Base-by-base conservation (phyloP, 2,888 invertebrate genomes). In the Tortricodes alternella region DNA sequence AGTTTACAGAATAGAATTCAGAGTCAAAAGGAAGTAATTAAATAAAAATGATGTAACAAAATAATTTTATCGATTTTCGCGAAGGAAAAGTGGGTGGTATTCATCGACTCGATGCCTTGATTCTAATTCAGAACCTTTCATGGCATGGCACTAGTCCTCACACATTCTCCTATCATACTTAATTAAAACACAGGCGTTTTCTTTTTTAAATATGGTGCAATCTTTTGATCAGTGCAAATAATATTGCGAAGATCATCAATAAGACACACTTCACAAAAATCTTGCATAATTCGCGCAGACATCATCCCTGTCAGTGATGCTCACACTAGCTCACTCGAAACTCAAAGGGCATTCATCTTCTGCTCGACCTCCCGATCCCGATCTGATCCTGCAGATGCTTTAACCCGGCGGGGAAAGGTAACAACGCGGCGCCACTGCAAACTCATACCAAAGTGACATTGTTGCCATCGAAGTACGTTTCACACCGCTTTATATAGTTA, bases 71-170 rank as follows among this genome's bases (percentile, higher is more conserved):
- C 74, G 74, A 80, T 83, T 82, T 81, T 83, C 75, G 77, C 82
- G 79, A 83, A 85, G 85, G 86, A 89, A 88, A 85, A 89, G 89
- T 89, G 90, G 90, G 89, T 90, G 89, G 89, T 89, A 90, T 85
- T 83, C 86, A 87, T 85, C 77, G 85, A 88, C 84, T 85, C 77
- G 72, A 89, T 89, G 89, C 89, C 89, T 80, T 83, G 89, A 89
- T 90, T 89, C 89, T 88, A 88, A 81, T 80, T 78, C 83, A 89
- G 90, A 89, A 89, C 89, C 89, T 89, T 89, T 89, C 90, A 89
- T 74, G 89, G 88, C 90, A 89, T 90, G 90, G 89, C 90, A 90
- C 89, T 84, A 87, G 89, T 89, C 89, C 85, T 86, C 80, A 88
- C 82, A 87, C 80, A 89, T 82, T 83, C 88, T 84, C 87, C 90